Evolutionary conservation across 2,888 invertebrate genomes (phyloP), one percentile per base, ranked within the genome.

Genomic region (Melieria omissa): DNA sequence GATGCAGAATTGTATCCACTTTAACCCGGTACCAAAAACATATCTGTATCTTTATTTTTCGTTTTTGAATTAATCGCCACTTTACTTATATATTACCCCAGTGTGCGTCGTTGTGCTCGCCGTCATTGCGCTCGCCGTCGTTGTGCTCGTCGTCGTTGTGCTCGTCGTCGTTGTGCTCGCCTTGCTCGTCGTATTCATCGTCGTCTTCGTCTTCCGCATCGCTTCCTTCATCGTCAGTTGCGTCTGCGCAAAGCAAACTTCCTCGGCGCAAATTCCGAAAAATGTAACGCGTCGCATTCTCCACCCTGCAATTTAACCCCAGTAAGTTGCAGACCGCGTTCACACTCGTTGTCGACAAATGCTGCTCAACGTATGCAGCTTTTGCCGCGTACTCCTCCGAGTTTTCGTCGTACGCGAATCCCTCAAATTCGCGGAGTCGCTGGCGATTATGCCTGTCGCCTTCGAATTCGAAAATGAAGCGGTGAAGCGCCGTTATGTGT

Each of bases 381-480:
- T 73, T 76, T 41, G 58, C 41, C 5, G 63, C 46, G 69, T 67
- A 74, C 42, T 61, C 29, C 7, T 57, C 66, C 52, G 60, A 47
- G 4, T 57, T 60, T 16, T 73, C 73, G 47, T 74, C 63, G 52
- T 55, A 74, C 0, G 66, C 54, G 41, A 75, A 75, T 7, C 74
- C 73, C 55, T 54, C n/a, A 49, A 74, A 75, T 47, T 67, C 65
- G 54, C 76, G 55, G 10, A 76, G 70, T 29, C 71, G 65, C 52
- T 55, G 57, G 16, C 74, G 58, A 47, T 76, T 76, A 46, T 52
- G 10, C 16, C 74, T 57, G 60, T 74, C 73, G 16, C 73, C 74
- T 63, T 75, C 75, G 4, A 7, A 46, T 52, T 70, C 71, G 57
- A 73, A 75, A 9, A 74, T 57, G 49, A 65, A 69, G 63, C 73